Percentiles rank a stretch among this genome's conserved stretches.
These are phyloP conservation scores for Cynopterus sphinx DNA, from an alignment of 2,797 vertebrate genomes.

Conservation along the genomic window DNA sequence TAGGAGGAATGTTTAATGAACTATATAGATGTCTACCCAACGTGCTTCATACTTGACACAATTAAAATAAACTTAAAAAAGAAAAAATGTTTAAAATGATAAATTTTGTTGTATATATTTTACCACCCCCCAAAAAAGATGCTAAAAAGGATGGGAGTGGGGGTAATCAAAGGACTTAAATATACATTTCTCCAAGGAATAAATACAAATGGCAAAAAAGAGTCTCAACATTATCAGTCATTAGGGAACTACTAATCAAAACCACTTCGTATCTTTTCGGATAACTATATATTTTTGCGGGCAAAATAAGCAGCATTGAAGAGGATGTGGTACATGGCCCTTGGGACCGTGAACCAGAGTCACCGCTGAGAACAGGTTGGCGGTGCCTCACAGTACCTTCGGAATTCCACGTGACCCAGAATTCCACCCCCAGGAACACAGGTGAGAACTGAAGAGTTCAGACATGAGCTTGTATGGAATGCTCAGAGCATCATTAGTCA, in stretches of 20 bases:
- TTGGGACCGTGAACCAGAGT: background rate
- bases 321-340: background rate
- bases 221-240: background rate
- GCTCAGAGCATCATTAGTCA: background rate
- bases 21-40: too few species aligned
- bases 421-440: background rate
- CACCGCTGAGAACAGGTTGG: background rate
- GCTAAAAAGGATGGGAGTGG: background rate
- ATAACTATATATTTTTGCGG: background rate
- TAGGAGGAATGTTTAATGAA: too few species aligned
- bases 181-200: background rate
- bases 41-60: too few species aligned
- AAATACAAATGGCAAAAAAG: background rate
- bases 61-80: background rate
- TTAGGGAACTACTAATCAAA: background rate
- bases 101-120: background rate
- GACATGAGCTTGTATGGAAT: background rate
- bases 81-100: background rate
- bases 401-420: background rate
- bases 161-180: background rate
- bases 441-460: background rate
- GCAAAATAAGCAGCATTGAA: background rate
- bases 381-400: background rate
- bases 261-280: background rate
- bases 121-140: background rate